These are phyloP conservation scores for Clavelina lepadiformis DNA, from an alignment of 23 tunicate species.

Conservation along the genomic window DNA sequence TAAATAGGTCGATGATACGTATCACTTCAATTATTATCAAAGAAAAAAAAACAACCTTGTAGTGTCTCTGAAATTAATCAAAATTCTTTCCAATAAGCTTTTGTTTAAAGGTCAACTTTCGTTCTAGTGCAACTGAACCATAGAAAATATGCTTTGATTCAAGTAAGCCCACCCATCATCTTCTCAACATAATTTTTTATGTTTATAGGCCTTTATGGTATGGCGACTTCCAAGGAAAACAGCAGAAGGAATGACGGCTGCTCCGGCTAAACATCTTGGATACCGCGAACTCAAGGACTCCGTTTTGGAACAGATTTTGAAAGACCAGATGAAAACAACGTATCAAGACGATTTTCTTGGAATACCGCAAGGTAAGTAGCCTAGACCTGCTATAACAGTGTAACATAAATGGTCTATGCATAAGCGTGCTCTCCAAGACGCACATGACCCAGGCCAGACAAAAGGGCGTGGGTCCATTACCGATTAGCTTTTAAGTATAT, in stretches of 20 bases:
- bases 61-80: neutral
- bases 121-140: no score
- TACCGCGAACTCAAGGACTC: slow-evolving; percentile 35
- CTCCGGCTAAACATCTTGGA: slow-evolving; percentile 53
- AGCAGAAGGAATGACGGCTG: slow-evolving; percentile 52
- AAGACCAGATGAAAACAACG: slow-evolving; percentile 67
- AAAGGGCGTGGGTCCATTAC: no score
- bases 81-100: neutral
- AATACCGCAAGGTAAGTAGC: slow-evolving; percentile 76
- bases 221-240: slow-evolving; percentile 72
- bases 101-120: neutral
- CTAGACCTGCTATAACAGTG: no score
- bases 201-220: slow-evolving; percentile 63
- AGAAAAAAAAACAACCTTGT: neutral
- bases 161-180: no score
- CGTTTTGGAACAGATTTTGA: slow-evolving; percentile 64
- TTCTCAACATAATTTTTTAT: neutral
- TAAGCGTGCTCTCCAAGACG: no score
- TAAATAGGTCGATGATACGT: no score
- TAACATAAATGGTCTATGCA: no score
- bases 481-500: no score
- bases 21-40: no score
- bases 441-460: no score
- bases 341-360: slow-evolving; percentile 82
- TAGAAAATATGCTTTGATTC: neutral